Evolutionary conservation across 2,797 vertebrate genomes (phyloP).

Genomic region (Cyclopterus lumpus): DNA sequence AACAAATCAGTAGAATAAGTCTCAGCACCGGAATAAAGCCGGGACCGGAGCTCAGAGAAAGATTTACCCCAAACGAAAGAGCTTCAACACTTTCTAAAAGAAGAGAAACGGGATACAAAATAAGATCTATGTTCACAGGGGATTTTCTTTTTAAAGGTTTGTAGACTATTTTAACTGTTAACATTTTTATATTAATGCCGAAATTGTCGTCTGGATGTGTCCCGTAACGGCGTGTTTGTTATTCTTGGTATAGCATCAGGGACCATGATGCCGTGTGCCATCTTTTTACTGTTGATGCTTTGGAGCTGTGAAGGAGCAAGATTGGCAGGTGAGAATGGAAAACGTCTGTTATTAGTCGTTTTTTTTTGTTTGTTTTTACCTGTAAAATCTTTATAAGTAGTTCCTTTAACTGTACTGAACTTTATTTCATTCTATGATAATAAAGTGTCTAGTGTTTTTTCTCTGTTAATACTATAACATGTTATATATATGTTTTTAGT

Average conservation of each 20-base stretch:
- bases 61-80: background rate
- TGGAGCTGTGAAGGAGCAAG: constrained; percentile 80
- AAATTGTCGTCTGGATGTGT: constrained; percentile 1
- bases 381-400: background rate
- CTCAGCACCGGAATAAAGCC: constrained; percentile 58
- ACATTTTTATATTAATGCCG: background rate
- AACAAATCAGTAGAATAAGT: constrained; percentile 67
- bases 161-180: constrained; percentile 11
- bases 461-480: background rate
- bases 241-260: constrained; percentile 53
- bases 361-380: background rate
- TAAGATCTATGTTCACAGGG: constrained; percentile 7
- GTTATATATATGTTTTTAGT: background rate
- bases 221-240: constrained; percentile 23
- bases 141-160: constrained; percentile 62
- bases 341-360: background rate
- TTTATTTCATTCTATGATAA: background rate
- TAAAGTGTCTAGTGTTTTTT: background rate
- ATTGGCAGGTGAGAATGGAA: constrained; percentile 87
- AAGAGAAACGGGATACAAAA: constrained; percentile 47
- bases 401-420: background rate
- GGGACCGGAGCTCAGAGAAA: constrained; percentile 32
- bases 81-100: constrained; percentile 22
- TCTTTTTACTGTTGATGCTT: constrained; percentile 85
- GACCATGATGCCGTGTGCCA: constrained; percentile 84